Conservation (phyloP, 2,888 invertebrate species). For the Rhingia rostrata region DNA sequence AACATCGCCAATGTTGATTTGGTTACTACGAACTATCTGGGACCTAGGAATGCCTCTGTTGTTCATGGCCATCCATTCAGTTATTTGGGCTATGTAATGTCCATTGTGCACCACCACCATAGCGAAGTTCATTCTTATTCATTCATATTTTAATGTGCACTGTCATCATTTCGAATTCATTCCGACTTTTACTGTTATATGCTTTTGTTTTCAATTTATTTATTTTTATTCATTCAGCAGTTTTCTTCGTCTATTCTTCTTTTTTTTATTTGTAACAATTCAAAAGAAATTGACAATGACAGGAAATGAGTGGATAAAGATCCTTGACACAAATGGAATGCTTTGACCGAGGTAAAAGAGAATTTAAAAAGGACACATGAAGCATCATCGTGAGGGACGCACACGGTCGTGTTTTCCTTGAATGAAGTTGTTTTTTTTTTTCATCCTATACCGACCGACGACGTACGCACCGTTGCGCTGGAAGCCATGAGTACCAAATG, state of each 20-base stretch:
- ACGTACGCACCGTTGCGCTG: neutral
- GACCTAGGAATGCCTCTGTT: conserved; percentile 21
- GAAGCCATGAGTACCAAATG: conserved; percentile 38
- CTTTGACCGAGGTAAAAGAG: conserved; percentile 48
- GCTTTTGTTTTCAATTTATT: conserved; percentile 24
- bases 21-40: conserved; percentile 15
- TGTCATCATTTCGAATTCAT: conserved; percentile 71
- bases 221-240: conserved; percentile 19
- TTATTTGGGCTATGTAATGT: conserved; percentile 23
- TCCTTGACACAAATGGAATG: conserved; percentile 70
- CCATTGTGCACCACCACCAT: neutral
- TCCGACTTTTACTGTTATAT: conserved; percentile 37
- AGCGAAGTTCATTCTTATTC: conserved; percentile 51
- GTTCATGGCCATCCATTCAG: conserved; percentile 40
- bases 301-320: conserved; percentile 58
- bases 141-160: conserved; percentile 71
- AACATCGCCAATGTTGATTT: conserved; percentile 35
- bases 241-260: conserved; percentile 6
- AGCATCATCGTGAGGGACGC: conserved; percentile 50
- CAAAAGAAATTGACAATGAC: conserved; percentile 53
- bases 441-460: no score
- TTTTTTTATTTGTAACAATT: conserved; percentile 50
- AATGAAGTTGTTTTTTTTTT: conserved; percentile 28
- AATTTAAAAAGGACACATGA: conserved; percentile 13
- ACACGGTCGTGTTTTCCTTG: conserved; percentile 46